phyloP scores from a whole-genome alignment of 2,113 vertebrate genomes.

The Zootoca vivipara region DNA sequence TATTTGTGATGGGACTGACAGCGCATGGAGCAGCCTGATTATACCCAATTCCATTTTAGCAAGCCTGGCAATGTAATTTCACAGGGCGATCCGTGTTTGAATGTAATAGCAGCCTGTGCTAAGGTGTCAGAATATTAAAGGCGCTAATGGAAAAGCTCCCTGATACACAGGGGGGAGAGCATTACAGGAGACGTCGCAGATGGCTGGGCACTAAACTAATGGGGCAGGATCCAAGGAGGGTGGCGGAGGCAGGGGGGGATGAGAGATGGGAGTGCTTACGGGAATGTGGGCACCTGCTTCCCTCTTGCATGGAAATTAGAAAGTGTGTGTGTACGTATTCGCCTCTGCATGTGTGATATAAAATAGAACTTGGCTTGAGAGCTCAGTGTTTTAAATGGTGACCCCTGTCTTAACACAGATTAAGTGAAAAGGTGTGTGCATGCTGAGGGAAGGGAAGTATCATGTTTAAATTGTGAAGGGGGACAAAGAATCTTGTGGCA shows the following conservation, averaged over 20 bases:
- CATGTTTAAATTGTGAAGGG: rapidly evolving
- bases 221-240: conserved; percentile 87
- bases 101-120: conserved; percentile 90
- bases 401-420: conserved; percentile 1
- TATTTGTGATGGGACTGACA: conserved; percentile 88
- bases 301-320: conserved; percentile 79
- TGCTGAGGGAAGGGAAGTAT: not conserved
- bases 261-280: conserved; percentile 76
- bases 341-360: conserved; percentile 41
- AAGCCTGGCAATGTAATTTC: conserved; percentile 86
- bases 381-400: conserved; percentile 16
- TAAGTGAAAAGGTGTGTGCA: rapidly evolving
- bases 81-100: conserved; percentile 91
- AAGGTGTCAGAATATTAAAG: conserved; percentile 98
- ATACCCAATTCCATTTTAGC: conserved; percentile 88
- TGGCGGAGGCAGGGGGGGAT: conserved; percentile 56
- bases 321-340: conserved; percentile 57
- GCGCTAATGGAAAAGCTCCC: conserved; percentile 99
- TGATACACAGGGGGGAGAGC: conserved; percentile 91
- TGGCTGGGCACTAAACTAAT: conserved; percentile 98
- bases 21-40: conserved; percentile 91
- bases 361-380: conserved; percentile 57
- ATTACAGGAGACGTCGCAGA: conserved; percentile 95
- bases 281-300: conserved; percentile 82
- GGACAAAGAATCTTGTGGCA: not conserved